Percentiles rank a stretch among this genome's conserved stretches.
These are phyloP conservation scores for Lamellibrachia luymesi DNA, from an alignment of 1,140 invertebrate species.

Conservation along the genomic window DNA sequence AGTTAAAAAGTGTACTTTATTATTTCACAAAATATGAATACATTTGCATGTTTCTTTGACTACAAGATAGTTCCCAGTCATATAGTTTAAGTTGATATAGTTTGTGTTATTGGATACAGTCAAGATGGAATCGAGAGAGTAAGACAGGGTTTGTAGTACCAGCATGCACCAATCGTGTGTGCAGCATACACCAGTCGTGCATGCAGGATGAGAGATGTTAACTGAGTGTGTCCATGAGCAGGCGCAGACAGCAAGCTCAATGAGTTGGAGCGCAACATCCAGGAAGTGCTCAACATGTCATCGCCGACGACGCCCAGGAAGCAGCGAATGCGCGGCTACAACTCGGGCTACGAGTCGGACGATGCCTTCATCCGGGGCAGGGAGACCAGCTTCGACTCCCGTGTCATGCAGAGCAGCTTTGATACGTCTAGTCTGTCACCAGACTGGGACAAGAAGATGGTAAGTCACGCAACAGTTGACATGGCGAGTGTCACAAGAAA, in stretches of 20 bases:
- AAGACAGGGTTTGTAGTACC: not conserved
- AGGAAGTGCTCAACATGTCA: not conserved
- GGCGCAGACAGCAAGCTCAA: not conserved
- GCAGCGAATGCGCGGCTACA: not conserved
- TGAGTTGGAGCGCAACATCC: not conserved
- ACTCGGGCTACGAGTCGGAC: slow-evolving; percentile 14
- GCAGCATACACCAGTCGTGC: too few species aligned
- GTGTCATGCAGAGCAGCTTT: not conserved
- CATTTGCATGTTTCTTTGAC: not conserved
- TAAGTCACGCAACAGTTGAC: not conserved
- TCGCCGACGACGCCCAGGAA: not conserved
- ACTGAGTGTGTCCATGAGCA: not conserved
- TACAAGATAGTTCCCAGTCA: not conserved
- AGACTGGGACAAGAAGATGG: not conserved
- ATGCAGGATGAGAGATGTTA: not conserved
- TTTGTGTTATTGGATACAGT: not conserved
- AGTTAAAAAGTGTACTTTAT: not conserved
- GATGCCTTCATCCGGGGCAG: not conserved
- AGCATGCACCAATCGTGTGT: too few species aligned
- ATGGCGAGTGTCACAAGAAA: not conserved
- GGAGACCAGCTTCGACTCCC: not conserved
- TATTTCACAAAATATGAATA: not conserved
- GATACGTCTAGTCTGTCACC: not conserved
- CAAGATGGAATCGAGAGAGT: not conserved
- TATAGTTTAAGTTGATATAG: not conserved